phyloP scores from a whole-genome alignment of 2,888 invertebrate genomes.

The Euplagia quadripunctaria region DNA sequence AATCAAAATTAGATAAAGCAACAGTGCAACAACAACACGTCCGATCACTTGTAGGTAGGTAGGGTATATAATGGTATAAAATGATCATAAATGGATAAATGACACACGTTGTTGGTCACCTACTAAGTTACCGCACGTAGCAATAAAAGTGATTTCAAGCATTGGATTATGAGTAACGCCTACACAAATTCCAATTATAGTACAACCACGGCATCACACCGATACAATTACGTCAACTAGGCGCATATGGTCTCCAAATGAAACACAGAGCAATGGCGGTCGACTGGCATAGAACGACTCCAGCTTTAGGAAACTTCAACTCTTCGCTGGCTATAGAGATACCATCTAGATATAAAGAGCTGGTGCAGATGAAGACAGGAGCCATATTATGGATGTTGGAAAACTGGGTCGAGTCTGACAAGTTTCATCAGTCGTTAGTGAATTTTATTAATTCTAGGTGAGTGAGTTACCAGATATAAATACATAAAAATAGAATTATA shows the following conservation, averaged over 20 bases:
- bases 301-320: conserved; percentile 72
- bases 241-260: conserved; percentile 71
- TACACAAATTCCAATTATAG: conserved; percentile 47
- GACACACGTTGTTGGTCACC: no score
- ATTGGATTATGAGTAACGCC: no score
- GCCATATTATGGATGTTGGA: conserved; percentile 83
- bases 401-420: conserved; percentile 77
- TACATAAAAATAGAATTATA: no score
- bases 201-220: conserved; percentile 63
- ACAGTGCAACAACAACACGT: no score
- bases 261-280: conserved; percentile 75
- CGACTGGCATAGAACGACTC: conserved; percentile 73
- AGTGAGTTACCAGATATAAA: not conserved
- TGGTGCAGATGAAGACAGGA: conserved; percentile 80
- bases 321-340: conserved; percentile 72
- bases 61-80: no score
- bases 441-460: conserved; percentile 74
- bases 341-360: conserved; percentile 67
- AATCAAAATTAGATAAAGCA: no score
- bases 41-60: no score
- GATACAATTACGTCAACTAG: conserved; percentile 53
- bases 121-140: no score
- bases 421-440: conserved; percentile 70
- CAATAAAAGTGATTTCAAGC: no score
- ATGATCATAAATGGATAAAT: no score